Percentiles rank a stretch among this genome's conserved stretches.
phyloP scores from a whole-genome alignment of 2,888 invertebrate genomes.

The Alitta virens region DNA sequence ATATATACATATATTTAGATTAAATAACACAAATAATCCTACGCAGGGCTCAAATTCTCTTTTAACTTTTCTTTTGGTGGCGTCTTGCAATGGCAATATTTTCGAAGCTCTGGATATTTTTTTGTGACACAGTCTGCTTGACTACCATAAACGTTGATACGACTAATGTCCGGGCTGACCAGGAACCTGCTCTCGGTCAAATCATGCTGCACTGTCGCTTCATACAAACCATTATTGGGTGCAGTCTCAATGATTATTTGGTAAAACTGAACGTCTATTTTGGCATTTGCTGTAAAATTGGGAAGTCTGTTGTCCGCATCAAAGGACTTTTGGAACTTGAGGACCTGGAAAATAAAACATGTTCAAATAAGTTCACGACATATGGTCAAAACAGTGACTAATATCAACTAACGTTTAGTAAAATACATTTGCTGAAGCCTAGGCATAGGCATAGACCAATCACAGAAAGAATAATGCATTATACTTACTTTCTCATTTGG shows the following conservation, averaged over 20 bases:
- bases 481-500: slow-evolving; percentile 27
- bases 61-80: too few relatives aligned
- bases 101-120: slow-evolving; percentile 11
- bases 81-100: slow-evolving; percentile 4
- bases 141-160: slow-evolving; percentile 41
- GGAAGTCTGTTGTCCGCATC: slow-evolving; percentile 37
- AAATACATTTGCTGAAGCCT: too few relatives aligned
- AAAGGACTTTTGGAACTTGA: slow-evolving; percentile 33
- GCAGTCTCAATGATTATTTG: slow-evolving; percentile 39
- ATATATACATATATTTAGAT: too few relatives aligned
- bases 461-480: too few relatives aligned
- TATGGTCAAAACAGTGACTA: too few relatives aligned
- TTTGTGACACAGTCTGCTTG: slow-evolving; percentile 38
- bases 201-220: slow-evolving; percentile 37
- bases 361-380: too few relatives aligned
- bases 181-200: slow-evolving; percentile 10
- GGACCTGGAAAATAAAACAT: slow-evolving; percentile 35
- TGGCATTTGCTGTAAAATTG: slow-evolving; percentile 31
- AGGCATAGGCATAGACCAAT: too few relatives aligned
- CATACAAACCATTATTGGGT: slow-evolving; percentile 40
- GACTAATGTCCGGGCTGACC: slow-evolving; percentile 34
- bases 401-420: too few relatives aligned
- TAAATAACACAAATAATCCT: too few relatives aligned
- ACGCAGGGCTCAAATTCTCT: too few relatives aligned
- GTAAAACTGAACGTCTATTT: slow-evolving; percentile 34